Evolutionary conservation across 2,888 invertebrate genomes (phyloP), one percentile per base, ranked within the genome.

Genomic region (Stomorhina lunata): DNA sequence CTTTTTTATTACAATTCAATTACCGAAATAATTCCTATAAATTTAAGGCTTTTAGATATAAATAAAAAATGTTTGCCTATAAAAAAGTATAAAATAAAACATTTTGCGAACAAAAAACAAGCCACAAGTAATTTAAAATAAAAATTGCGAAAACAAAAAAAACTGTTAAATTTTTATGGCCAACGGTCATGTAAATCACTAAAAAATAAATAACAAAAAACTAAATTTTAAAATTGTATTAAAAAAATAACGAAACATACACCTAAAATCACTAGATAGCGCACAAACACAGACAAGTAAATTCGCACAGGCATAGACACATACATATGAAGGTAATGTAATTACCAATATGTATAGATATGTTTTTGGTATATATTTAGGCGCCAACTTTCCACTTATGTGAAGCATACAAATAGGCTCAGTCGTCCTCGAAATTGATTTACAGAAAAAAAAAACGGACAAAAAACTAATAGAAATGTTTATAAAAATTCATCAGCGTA

Each of bases 401-500:
- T n/a, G n/a, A n/a, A n/a, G 12, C 40, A 45, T 48, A 34, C 27
- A 66, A 1, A 37, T 12, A 48, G 7, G 22, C 27, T 40, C 72
- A 81, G 50, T 61, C 65, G 71, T 78, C 68, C 68, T 73, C 43
- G 71, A 71, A 76, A 71, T 73, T 43, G 37, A 34, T 68, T 7
- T n/a, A n/a, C n/a, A 17, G 50, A 59, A 61, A 71, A 34, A 69
- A 55, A 48, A 48, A 48, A 61, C 12, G 12, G 5, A 20, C 5
- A 57, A 32, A 63, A 61, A 50, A 61, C 4, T 32, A n/a, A 48
- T 29, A 57, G 4, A 17, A 45, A 32, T 40, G 15, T 37, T 45
- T 65, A 53, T 55, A 55, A 34, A 82, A 82, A 71, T 65, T 59
- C 71, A 71, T 79, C 75, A 79, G 79, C 82, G 71, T 79, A 79